Conservation (phyloP, 2,113 vertebrate genomes). For the Morone saxatilis region DNA sequence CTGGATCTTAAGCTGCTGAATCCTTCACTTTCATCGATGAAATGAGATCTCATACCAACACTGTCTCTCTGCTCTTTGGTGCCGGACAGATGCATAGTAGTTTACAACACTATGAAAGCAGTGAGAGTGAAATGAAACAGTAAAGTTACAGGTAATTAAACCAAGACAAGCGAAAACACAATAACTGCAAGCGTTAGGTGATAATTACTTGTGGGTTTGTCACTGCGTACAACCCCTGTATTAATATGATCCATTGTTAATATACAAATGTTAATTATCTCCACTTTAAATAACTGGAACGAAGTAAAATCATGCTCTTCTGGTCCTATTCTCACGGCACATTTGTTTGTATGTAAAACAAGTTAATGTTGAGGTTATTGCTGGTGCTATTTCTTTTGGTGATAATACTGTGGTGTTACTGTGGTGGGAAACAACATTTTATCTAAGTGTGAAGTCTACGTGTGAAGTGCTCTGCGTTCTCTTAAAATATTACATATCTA, state of each 20-base stretch:
- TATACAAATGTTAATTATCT: not conserved
- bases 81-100: not conserved
- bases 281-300: not conserved
- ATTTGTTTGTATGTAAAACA: conserved; percentile 8
- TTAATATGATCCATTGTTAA: not conserved
- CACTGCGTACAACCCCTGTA: not conserved
- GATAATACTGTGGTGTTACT: not conserved
- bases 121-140: not conserved
- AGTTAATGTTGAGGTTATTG: not conserved
- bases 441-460: conserved; percentile 28
- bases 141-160: not conserved
- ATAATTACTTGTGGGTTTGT: not conserved
- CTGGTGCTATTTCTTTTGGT: not conserved
- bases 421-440: conserved; percentile 26
- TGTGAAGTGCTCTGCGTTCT: conserved; percentile 10
- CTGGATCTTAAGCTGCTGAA: not conserved
- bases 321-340: not conserved
- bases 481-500: conserved; percentile 37
- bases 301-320: not conserved
- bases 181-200: not conserved
- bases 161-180: not conserved
- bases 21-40: not conserved
- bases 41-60: not conserved
- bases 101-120: not conserved
- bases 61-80: not conserved